These are phyloP conservation scores for Periophthalmodon schlosseri DNA, from an alignment of 2,113 vertebrate species.

Conservation along the genomic window DNA sequence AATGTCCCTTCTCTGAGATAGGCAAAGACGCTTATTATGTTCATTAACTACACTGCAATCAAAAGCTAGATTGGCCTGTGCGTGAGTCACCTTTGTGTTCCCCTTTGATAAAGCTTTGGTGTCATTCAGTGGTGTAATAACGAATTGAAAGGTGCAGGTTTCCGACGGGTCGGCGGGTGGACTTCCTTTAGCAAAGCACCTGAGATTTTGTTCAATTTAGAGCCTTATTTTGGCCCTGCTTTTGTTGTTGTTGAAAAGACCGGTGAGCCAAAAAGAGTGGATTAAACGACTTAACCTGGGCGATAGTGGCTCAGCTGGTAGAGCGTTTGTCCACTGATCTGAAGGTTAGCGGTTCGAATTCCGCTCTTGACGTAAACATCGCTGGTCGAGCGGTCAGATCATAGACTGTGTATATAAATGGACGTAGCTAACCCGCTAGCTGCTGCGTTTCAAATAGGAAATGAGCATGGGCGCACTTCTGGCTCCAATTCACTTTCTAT, in stretches of 20 bases:
- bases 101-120: background rate
- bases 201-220: background rate
- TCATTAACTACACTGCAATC: conserved; percentile 1
- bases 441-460: no score
- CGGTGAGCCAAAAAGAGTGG: no score
- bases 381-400: no score
- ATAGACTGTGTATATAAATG: no score
- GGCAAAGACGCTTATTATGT: conserved; percentile 4
- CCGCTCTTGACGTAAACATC: no score
- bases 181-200: background rate
- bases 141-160: background rate
- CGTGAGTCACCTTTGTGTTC: background rate
- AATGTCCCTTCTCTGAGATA: background rate
- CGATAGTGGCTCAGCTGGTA: no score
- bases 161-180: background rate
- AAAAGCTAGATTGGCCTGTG: background rate
- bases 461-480: no score
- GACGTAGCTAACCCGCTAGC: no score
- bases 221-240: background rate
- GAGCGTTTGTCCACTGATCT: no score
- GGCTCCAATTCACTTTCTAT: no score
- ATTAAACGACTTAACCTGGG: no score
- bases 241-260: background rate
- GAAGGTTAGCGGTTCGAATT: no score
- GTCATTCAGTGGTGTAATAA: background rate